Percentiles rank a stretch among this genome's conserved stretches.
Evolutionary conservation across 92 coral and sea anemone genomes (phyloP).

Genomic region (Plumapathes pennacea): DNA sequence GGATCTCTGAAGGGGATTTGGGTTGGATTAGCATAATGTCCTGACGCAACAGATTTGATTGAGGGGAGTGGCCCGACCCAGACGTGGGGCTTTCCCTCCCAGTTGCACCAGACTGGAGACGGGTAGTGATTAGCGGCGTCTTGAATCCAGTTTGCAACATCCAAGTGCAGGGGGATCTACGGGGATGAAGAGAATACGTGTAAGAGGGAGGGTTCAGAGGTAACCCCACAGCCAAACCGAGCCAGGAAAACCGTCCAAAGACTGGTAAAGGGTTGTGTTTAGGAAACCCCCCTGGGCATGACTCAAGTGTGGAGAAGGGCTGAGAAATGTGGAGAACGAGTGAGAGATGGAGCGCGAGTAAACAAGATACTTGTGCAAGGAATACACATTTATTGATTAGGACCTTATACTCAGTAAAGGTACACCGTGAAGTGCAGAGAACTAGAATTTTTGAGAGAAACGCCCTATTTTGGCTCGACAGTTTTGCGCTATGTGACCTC

Average conservation of each 20-base stretch:
- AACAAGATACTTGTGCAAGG: too few species aligned
- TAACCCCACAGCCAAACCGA: slow-evolving; percentile 15
- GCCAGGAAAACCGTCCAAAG: slow-evolving; percentile 1
- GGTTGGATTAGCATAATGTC: background rate
- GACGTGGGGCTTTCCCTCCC: slow-evolving; percentile 8
- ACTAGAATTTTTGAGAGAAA: background rate
- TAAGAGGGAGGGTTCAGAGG: background rate
- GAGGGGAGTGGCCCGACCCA: slow-evolving; percentile 4
- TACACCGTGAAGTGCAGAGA: too few species aligned
- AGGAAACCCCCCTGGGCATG: background rate
- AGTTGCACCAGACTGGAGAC: background rate
- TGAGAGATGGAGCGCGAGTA: too few species aligned
- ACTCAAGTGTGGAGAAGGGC: background rate
- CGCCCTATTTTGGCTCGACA: slow-evolving; percentile 2
- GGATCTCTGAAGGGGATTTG: background rate
- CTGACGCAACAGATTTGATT: slow-evolving; percentile 2
- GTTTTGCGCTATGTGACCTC: background rate
- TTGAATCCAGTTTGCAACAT: background rate
- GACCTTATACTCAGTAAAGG: too few species aligned
- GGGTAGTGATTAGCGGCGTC: background rate
- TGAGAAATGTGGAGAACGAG: background rate
- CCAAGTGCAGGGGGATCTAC: background rate
- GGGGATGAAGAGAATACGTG: background rate
- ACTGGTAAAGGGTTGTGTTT: slow-evolving; percentile 10
- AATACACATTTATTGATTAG: too few species aligned